phyloP scores from a whole-genome alignment of 2,797 vertebrate species.

The Pteropus rufus region DNA sequence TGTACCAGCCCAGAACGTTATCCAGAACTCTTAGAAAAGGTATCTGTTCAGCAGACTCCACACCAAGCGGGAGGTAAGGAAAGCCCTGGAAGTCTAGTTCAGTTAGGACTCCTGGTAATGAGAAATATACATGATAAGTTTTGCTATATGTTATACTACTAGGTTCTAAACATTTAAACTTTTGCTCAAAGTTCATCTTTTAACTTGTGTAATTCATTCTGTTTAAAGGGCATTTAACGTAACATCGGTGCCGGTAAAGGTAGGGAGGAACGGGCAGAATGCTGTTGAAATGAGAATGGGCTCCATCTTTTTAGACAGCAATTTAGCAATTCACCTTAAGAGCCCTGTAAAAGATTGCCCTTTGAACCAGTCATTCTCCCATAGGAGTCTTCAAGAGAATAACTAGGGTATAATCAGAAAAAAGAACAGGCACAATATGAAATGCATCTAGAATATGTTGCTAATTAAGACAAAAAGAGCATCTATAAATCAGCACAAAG shows the following conservation, averaged over 20 bases:
- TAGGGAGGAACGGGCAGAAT: neutral
- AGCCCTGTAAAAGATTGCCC: neutral
- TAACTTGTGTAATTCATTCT: neutral
- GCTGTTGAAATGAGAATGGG: neutral
- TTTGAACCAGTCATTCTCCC: neutral
- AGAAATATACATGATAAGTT: neutral
- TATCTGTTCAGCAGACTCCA: neutral
- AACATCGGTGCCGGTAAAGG: neutral
- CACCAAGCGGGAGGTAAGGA: neutral
- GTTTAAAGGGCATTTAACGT: constrained; percentile 6
- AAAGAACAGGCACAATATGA: neutral
- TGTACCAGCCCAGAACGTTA: neutral
- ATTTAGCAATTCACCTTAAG: neutral
- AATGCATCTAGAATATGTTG: neutral
- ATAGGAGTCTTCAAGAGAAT: neutral
- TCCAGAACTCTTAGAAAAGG: neutral
- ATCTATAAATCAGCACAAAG: neutral
- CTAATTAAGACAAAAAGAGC: neutral
- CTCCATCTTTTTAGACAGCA: neutral
- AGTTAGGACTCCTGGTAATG: neutral
- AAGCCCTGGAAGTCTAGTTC: neutral
- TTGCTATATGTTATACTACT: neutral
- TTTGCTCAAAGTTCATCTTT: neutral
- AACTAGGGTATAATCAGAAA: neutral
- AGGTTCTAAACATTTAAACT: constrained; percentile 9